Evolutionary conservation across 2,113 vertebrate genomes (phyloP).

Genomic region (Fulmarus glacialis): DNA sequence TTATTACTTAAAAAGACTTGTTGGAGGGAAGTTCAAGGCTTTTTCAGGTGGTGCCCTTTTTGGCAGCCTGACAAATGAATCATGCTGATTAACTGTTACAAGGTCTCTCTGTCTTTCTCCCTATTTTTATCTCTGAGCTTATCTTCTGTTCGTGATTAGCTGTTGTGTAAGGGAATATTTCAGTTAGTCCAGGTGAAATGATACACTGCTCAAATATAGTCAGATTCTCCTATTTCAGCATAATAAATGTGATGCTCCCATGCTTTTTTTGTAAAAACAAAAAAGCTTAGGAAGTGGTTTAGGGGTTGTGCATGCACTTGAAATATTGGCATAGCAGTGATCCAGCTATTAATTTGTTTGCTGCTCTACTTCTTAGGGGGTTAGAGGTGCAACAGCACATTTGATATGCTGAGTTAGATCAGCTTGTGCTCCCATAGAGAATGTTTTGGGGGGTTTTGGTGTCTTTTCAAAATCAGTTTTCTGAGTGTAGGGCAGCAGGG

Average conservation of each 20-base stretch:
- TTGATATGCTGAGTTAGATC: neutral
- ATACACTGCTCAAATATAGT: neutral
- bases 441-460: neutral
- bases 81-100: constrained; percentile 32
- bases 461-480: neutral
- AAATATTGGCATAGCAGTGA: neutral
- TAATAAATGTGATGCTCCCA: neutral
- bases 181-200: constrained; percentile 25
- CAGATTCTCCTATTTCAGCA: neutral
- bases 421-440: neutral
- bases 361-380: neutral
- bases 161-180: constrained; percentile 64
- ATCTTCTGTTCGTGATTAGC: constrained; percentile 51
- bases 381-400: neutral
- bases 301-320: neutral
- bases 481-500: neutral
- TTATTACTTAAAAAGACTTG: neutral
- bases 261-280: neutral
- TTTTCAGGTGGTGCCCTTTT: neutral
- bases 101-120: constrained; percentile 45
- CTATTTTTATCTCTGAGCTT: constrained; percentile 58
- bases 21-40: neutral
- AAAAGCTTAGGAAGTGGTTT: neutral
- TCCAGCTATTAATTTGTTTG: neutral
- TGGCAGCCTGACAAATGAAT: constrained; percentile 24